Evolutionary conservation across 2,888 invertebrate genomes (phyloP), one percentile per base, ranked within the genome.

Genomic region (Cecidostiba fungosa): DNA sequence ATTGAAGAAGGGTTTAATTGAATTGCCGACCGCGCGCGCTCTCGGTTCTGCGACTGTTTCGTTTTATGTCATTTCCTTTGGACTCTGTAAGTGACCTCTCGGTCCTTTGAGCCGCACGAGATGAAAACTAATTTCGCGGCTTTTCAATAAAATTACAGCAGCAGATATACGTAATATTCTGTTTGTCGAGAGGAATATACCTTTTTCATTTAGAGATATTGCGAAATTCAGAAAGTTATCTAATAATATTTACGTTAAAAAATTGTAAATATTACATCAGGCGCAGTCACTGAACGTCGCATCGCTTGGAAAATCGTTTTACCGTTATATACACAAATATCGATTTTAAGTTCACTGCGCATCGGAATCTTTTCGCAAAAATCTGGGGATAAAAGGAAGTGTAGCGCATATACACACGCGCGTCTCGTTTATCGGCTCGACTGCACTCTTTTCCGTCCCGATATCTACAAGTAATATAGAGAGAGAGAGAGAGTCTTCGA

Each of bases 1-100:
- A 59, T 59, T 59, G 19, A 59, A 59, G 54, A 59, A 59, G 19
- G n/a, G 23, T 59, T 59, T 59, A 59, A 59, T 59, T 59, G 54
- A 59, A 59, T 59, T 59, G 19, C 54, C 54, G 1, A 59, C n/a
- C 54, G 6, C n/a, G 16, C 16, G 54, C n/a, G n/a, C n/a, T n/a
- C n/a, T n/a, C n/a, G n/a, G n/a, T n/a, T 59, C 54, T n/a, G 5
- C 54, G n/a, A 54, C 54, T 54, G 54, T 59, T n/a, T 59, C 54
- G 54, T n/a, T 59, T 59, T 59, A 23, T 23, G n/a, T 59, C 6
- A 23, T 1, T 1, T 66, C 23, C 10, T 66, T 66, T 66, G 29
- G 23, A 59, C 23, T 66, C 8, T 66, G 29, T 66, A 66, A 66
- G 66, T 66, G 29, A 66, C 29, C 23, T 66, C 62, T 66, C 14